These are phyloP conservation scores for Cremastinae sp. DNA, from an alignment of 2,888 invertebrate genomes.

Conservation along the genomic window DNA sequence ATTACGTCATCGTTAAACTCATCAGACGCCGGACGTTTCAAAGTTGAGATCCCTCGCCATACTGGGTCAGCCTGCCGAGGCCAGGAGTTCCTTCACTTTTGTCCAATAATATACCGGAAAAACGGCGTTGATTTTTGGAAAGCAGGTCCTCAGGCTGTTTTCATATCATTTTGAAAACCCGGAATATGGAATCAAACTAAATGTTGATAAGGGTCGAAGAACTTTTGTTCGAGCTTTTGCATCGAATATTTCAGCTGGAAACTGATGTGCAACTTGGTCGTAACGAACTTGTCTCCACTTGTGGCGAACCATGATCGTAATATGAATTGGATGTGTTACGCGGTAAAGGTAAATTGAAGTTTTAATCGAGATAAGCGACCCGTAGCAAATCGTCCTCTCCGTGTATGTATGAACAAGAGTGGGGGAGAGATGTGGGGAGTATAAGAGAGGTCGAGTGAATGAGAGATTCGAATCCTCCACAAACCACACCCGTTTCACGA, in stretches of 20 bases:
- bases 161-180: no score
- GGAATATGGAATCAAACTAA: no score
- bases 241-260: conserved; percentile 27
- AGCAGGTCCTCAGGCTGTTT: no score
- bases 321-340: conserved; percentile 40
- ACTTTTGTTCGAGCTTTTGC: conserved; percentile 24
- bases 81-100: no score
- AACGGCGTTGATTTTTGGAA: no score
- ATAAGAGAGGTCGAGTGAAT: conserved; percentile 33
- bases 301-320: conserved; percentile 37
- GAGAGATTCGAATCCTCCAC: conserved; percentile 56
- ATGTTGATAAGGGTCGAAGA: conserved; percentile 15
- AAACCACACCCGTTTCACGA: conserved; percentile 52
- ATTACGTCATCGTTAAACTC: conserved; percentile 72
- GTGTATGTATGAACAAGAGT: neutral
- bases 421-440: neutral
- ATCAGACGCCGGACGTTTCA: conserved; percentile 72
- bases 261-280: conserved; percentile 30
- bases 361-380: conserved; percentile 61
- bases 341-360: conserved; percentile 52
- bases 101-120: no score
- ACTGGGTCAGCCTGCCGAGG: neutral
- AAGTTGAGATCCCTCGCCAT: conserved; percentile 62
- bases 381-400: conserved; percentile 47
- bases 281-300: conserved; percentile 21